phyloP scores from a whole-genome alignment of 2,113 vertebrate species.

The Girardinichthys multiradiatus region DNA sequence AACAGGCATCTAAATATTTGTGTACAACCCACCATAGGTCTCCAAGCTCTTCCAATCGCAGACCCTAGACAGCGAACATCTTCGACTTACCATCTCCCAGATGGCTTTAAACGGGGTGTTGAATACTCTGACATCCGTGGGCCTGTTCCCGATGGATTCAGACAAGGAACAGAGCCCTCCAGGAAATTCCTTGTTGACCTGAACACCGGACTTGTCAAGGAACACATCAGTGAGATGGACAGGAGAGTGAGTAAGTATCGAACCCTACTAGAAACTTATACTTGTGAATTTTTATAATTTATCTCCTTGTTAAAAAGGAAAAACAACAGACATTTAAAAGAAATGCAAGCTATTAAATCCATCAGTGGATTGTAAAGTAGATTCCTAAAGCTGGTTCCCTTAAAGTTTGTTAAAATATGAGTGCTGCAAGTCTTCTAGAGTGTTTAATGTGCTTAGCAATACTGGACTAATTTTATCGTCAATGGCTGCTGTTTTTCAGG shows the following conservation, averaged over 20 bases:
- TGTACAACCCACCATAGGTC: conserved; percentile 50
- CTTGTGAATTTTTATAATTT: not conserved
- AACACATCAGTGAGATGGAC: conserved; percentile 65
- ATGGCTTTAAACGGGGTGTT: conserved; percentile 18
- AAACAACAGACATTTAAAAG: too few relatives aligned
- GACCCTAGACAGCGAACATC: conserved; percentile 1
- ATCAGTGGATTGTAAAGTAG: too few relatives aligned
- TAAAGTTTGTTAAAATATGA: not conserved
- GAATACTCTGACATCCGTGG: not conserved
- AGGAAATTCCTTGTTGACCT: conserved; percentile 63
- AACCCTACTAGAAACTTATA: not conserved
- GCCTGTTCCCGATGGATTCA: conserved; percentile 23
- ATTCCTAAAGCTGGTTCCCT: too few relatives aligned
- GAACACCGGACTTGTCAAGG: conserved; percentile 57
- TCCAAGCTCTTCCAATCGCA: conserved; percentile 63
- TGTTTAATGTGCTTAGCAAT: too few relatives aligned
- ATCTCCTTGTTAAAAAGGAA: too few relatives aligned
- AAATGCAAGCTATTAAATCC: too few relatives aligned
- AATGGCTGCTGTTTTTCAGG: conserved; percentile 37
- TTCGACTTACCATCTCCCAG: conserved; percentile 8
- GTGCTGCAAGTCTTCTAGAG: too few relatives aligned
- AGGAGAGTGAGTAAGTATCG: conserved; percentile 47
- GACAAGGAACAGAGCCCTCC: conserved; percentile 72
- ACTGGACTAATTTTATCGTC: not conserved
- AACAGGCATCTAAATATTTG: not conserved